Evolutionary conservation across 2,888 invertebrate species (phyloP).

Genomic region (Poecilobothrus nobilitatus): DNA sequence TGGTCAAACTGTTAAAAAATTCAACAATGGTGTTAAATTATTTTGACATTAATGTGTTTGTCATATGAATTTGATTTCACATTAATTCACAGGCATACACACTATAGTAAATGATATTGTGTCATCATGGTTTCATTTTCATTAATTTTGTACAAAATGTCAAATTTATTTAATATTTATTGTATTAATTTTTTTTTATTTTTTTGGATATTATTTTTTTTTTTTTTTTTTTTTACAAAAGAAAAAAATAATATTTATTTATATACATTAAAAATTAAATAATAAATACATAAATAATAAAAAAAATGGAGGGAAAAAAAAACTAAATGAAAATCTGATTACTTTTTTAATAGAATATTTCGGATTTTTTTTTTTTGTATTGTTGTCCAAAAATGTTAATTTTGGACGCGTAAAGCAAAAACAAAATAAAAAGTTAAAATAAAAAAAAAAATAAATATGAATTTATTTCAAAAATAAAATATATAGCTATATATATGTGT

Average conservation of each 20-base stretch:
- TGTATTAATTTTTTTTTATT: too few species aligned
- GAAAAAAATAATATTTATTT: not conserved
- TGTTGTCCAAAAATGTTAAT: not conserved
- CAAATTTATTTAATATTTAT: not conserved
- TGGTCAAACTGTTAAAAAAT: not conserved
- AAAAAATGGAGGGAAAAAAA: not conserved
- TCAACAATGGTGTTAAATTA: slow-evolving; percentile 1
- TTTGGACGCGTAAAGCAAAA: slow-evolving; percentile 13
- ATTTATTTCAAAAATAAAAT: not conserved
- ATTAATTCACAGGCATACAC: not conserved
- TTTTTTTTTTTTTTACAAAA: not conserved
- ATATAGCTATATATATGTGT: too few species aligned
- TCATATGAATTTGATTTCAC: slow-evolving; percentile 9
- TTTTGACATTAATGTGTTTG: slow-evolving; percentile 12
- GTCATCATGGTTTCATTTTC: not conserved
- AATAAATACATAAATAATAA: not conserved
- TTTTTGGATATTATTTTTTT: not conserved
- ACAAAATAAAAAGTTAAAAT: not conserved
- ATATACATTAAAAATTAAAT: not conserved
- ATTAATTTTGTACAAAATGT: slow-evolving; percentile 2
- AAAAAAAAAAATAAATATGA: slow-evolving; percentile 18
- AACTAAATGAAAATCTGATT: not conserved
- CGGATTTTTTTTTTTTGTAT: not conserved
- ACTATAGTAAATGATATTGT: not conserved
- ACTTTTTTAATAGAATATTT: too few species aligned